Evolutionary conservation across 30 jellyfish, hydroid and myxozoan species (phyloP).

Genomic region (Aurelia sp.): DNA sequence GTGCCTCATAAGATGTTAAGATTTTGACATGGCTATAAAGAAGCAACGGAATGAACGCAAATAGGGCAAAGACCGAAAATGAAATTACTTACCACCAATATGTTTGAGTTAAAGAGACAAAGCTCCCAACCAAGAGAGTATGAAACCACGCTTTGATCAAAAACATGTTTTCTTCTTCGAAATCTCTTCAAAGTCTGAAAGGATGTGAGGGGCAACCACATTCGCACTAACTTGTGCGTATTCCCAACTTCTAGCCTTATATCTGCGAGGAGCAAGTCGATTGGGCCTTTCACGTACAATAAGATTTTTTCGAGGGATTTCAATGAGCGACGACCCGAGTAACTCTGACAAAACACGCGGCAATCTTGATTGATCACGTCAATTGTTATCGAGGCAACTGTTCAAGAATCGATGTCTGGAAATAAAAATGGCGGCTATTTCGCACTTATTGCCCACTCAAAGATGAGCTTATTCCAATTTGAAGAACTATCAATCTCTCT

Average conservation of each 20-base stretch:
- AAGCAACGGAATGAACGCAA: constrained; percentile 4
- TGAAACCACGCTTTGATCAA: constrained; percentile 51
- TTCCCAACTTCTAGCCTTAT: constrained; percentile 7
- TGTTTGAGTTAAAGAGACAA: constrained; percentile 46
- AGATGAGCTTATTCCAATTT: constrained; percentile 70
- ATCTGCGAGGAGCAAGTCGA: constrained; percentile 47
- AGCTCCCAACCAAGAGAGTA: constrained; percentile 43
- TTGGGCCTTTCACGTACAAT: constrained; percentile 48
- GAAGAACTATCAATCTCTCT: constrained; percentile 66
- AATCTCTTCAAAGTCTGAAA: too few relatives aligned
- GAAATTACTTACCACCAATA: constrained; percentile 68
- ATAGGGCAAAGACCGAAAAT: constrained; percentile 16
- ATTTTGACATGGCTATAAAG: constrained; percentile 13
- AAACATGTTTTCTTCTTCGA: constrained; percentile 33
- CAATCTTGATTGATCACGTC: constrained; percentile 77
- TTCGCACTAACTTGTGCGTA: constrained; percentile 8
- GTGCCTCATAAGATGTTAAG: not conserved
- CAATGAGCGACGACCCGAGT: constrained; percentile 71
- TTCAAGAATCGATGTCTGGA: constrained; percentile 70
- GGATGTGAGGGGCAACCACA: not conserved
- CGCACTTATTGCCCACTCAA: constrained; percentile 67
- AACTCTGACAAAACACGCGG: constrained; percentile 82
- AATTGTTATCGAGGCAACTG: constrained; percentile 77
- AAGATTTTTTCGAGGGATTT: constrained; percentile 65
- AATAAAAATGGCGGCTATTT: constrained; percentile 81